A percentile compares a stretch with the other conserved stretches of the same genome.
Conservation (phyloP, 2,888 invertebrate species). For the Tachystola acroxantha region DNA sequence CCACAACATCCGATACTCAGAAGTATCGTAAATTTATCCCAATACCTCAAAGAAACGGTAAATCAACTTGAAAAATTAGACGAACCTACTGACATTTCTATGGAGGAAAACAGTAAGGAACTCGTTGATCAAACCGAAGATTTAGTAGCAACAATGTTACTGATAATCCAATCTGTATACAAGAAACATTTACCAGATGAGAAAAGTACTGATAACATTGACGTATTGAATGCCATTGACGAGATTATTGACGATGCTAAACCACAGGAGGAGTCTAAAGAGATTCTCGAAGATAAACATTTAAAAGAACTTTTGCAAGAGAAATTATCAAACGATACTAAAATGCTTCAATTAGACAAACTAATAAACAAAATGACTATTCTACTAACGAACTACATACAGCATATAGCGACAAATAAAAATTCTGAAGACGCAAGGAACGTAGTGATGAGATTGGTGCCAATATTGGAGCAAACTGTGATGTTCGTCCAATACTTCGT, state of each 20-base stretch:
- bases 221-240: conserved; percentile 53
- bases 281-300: conserved; percentile 79
- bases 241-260: conserved; percentile 51
- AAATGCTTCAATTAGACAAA: conserved; percentile 74
- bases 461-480: conserved; percentile 87
- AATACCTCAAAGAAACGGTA: conserved; percentile 39
- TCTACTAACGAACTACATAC: conserved; percentile 58
- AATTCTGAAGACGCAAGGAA: conserved; percentile 39
- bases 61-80: conserved; percentile 37
- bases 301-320: conserved; percentile 82
- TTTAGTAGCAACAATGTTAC: conserved; percentile 49
- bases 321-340: conserved; percentile 79
- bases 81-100: conserved; percentile 27
- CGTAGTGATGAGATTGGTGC: conserved; percentile 71
- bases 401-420: conserved; percentile 44
- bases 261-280: conserved; percentile 62
- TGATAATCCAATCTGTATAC: conserved; percentile 53
- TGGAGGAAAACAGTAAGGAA: conserved; percentile 26
- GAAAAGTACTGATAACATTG: conserved; percentile 33
- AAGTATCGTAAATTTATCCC: conserved; percentile 39
- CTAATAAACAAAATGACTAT: conserved; percentile 56
- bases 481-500: conserved; percentile 88
- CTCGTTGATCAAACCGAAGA: conserved; percentile 52
- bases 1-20: conserved; percentile 52
- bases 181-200: conserved; percentile 57